phyloP scores from a whole-genome alignment of 1,140 invertebrate genomes.

The Mycetomoellerius zeteki region DNA sequence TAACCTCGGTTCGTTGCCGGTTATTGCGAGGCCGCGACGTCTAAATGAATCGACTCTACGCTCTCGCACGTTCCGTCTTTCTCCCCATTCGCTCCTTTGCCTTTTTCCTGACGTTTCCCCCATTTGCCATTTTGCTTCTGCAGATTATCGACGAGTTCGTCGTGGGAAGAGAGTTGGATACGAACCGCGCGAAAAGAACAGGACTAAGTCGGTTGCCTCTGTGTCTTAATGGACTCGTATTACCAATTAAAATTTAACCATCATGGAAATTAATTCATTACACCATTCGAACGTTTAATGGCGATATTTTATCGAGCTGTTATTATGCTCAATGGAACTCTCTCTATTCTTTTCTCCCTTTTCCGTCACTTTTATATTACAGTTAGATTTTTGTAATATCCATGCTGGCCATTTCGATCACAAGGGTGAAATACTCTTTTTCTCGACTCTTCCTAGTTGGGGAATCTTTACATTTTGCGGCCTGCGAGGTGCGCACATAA shows the following conservation, averaged over 20 bases:
- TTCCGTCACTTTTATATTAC: not conserved
- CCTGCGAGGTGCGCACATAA: conserved; percentile 46
- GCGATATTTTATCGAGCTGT: not conserved
- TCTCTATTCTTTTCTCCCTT: not conserved
- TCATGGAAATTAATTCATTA: conserved; percentile 78
- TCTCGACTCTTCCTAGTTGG: not conserved
- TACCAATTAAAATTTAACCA: conserved; percentile 85
- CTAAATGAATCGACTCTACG: conserved; percentile 71
- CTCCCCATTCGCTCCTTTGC: not conserved
- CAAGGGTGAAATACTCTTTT: conserved; percentile 13
- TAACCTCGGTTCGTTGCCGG: conserved; percentile 77
- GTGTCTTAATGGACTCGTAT: conserved; percentile 82
- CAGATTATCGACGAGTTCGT: conserved; percentile 11
- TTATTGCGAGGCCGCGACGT: conserved; percentile 75
- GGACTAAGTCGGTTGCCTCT: conserved; percentile 57
- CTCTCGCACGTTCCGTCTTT: not conserved
- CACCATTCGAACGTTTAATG: conserved; percentile 36
- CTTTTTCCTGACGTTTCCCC: conserved; percentile 5
- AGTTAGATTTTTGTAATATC: not conserved
- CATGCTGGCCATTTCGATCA: not conserved
- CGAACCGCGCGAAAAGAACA: conserved; percentile 30
- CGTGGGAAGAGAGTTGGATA: conserved; percentile 35
- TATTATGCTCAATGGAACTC: not conserved
- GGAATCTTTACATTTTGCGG: conserved; percentile 53
- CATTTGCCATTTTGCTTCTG: conserved; percentile 1